Conservation (phyloP, 2,797 vertebrate species). For the Falco peregrinus region DNA sequence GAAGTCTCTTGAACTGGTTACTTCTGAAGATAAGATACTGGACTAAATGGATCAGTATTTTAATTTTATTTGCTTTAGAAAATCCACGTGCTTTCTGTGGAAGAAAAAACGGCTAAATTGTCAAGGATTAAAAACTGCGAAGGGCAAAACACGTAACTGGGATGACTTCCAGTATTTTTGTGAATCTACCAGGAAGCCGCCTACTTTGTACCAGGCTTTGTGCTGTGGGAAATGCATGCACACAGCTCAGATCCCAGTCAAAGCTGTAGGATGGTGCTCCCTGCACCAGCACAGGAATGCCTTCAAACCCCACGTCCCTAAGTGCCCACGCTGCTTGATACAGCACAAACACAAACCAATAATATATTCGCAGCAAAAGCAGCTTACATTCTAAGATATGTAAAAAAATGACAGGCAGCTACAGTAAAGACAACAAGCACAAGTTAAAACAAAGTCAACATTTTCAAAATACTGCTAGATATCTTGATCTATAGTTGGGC, state of each 20-base stretch:
- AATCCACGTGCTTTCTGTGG: background rate
- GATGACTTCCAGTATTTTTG: background rate
- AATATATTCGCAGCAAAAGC: background rate
- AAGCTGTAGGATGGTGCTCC: background rate
- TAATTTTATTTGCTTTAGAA: background rate
- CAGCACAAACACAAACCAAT: background rate
- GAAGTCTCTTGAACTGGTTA: background rate
- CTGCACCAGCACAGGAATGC: background rate
- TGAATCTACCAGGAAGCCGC: background rate
- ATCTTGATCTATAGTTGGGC: background rate
- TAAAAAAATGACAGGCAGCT: background rate
- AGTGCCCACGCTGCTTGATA: background rate
- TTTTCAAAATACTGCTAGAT: background rate
- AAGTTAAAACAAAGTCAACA: background rate
- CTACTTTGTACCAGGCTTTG: background rate
- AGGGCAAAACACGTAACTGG: background rate
- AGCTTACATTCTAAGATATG: background rate
- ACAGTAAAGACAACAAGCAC: background rate
- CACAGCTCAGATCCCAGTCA: background rate
- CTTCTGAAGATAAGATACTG: background rate
- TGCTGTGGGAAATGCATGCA: background rate
- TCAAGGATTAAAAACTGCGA: background rate
- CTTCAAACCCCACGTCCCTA: fast-evolving
- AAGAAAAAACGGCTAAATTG: background rate
- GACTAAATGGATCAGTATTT: background rate